A percentile compares a stretch with the other conserved stretches of the same genome.
These are phyloP conservation scores for Tarsius wallacei DNA, from an alignment of 2,797 vertebrate species.

Conservation along the genomic window DNA sequence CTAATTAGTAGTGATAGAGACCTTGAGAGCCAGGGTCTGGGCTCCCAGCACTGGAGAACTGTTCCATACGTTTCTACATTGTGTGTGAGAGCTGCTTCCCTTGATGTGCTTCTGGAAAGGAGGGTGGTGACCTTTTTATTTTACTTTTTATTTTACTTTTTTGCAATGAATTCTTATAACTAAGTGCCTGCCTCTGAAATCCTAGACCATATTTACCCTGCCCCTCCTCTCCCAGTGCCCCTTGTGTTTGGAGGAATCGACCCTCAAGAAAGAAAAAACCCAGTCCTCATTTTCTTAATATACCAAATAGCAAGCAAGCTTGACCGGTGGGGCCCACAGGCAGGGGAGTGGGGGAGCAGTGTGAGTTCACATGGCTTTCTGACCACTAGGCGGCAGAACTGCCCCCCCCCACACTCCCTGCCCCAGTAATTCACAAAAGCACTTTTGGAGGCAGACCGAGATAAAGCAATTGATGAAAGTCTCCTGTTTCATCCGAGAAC, in stretches of 20 bases:
- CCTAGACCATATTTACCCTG: fast-evolving
- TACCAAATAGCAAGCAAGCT: background rate
- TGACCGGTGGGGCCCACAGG: too few species aligned
- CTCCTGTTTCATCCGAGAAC: background rate
- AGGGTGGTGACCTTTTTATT: background rate
- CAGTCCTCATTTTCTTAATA: background rate
- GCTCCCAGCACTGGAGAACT: fast-evolving
- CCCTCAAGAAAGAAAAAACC: background rate
- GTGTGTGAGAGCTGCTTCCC: fast-evolving
- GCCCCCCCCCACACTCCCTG: fast-evolving
- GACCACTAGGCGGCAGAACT: background rate
- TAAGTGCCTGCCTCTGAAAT: background rate
- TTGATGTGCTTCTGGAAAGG: background rate
- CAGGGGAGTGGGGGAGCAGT: too few species aligned
- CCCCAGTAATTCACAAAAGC: fast-evolving
- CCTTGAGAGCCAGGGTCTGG: background rate
- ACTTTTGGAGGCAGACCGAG: background rate
- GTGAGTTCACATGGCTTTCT: background rate
- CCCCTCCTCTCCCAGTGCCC: fast-evolving
- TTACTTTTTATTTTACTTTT: background rate
- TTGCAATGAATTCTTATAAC: too few species aligned
- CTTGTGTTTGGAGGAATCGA: fast-evolving
- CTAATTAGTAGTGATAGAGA: background rate
- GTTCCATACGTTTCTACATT: fast-evolving
- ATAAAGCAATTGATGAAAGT: too few species aligned